Evolutionary conservation across 2,113 vertebrate species (phyloP).

Genomic region (Malurus cyaneus): DNA sequence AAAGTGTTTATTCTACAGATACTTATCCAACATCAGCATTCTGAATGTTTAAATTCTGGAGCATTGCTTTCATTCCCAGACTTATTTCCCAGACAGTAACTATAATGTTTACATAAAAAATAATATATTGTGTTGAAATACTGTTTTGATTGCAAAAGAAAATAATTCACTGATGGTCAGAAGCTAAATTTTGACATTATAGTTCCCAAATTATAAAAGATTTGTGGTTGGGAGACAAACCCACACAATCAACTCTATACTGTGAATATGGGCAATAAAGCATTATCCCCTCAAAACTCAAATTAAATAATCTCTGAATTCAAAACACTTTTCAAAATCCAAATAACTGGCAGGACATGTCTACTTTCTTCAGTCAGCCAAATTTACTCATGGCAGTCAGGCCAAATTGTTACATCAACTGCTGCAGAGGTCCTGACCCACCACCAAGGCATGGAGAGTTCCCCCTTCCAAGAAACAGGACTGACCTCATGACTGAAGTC

Average conservation of each 20-base stretch:
- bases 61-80: not conserved
- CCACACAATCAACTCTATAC: not conserved
- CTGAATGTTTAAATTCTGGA: not conserved
- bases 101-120: not conserved
- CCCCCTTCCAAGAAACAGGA: not conserved
- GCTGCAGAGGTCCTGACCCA: not conserved
- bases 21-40: slow-evolving; percentile 5
- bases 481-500: not conserved
- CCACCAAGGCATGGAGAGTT: not conserved
- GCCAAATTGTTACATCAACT: not conserved
- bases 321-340: not conserved
- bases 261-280: not conserved
- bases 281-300: not conserved
- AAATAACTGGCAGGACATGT: not conserved
- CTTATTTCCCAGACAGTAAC: not conserved
- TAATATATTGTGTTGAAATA: not conserved
- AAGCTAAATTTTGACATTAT: not conserved
- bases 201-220: not conserved
- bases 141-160: not conserved
- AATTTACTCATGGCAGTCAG: not conserved
- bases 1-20: not conserved
- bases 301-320: not conserved
- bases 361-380: not conserved
- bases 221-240: not conserved
- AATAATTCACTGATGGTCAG: not conserved